phyloP scores from a whole-genome alignment of 2,113 vertebrate species.

The Phoenicopterus ruber region DNA sequence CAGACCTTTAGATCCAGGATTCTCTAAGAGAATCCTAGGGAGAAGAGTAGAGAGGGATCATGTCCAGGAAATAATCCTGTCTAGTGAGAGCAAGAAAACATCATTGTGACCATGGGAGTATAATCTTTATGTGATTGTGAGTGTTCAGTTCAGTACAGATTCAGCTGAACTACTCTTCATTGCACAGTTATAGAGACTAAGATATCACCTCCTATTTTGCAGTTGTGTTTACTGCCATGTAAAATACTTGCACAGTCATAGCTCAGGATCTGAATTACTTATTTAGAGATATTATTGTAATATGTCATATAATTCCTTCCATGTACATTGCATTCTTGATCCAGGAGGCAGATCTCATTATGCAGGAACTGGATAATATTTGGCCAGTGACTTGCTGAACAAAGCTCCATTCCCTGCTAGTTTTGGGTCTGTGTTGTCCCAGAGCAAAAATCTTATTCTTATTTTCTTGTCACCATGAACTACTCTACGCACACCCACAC shows the following conservation, averaged over 20 bases:
- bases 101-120: background rate
- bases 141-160: background rate
- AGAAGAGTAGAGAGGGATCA: background rate
- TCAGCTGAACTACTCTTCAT: background rate
- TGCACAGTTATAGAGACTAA: background rate
- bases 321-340: background rate
- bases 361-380: background rate
- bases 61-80: background rate
- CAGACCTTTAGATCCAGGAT: background rate
- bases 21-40: background rate
- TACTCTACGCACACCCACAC: rapidly evolving
- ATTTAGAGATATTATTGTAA: background rate
- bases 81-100: background rate
- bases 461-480: background rate
- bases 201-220: background rate
- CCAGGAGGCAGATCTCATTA: background rate
- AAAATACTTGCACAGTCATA: background rate
- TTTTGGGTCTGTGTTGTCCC: background rate
- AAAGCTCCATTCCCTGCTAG: background rate
- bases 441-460: background rate
- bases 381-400: background rate
- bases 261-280: background rate
- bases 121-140: background rate
- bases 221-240: background rate
- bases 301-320: background rate